Evolutionary conservation across 30 jellyfish, hydroid and myxozoan species (phyloP).

Genomic region (Pseudorhiza aurosa): DNA sequence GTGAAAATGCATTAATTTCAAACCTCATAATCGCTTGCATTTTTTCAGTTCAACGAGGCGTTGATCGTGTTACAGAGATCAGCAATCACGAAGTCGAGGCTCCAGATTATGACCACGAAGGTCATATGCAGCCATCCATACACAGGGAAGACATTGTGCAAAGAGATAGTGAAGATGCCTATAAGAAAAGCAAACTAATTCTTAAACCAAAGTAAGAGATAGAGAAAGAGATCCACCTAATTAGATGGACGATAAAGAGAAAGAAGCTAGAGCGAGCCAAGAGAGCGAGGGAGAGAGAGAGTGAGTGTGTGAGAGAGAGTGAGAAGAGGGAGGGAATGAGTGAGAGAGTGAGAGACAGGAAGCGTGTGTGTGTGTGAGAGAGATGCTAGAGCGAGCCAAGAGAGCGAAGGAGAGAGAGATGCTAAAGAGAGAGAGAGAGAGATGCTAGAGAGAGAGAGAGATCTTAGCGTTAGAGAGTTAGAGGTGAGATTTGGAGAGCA

Average conservation of each 20-base stretch:
- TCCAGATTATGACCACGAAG: conserved; percentile 90
- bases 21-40: no score
- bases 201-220: no score
- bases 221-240: no score
- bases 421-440: no score
- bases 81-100: conserved; percentile 91
- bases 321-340: neutral
- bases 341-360: neutral
- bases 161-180: conserved; percentile 59
- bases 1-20: no score
- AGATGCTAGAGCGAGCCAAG: no score
- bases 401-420: no score
- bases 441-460: no score
- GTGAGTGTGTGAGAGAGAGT: neutral
- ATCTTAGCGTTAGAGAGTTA: no score
- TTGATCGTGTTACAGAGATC: conserved; percentile 71
- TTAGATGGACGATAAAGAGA: no score
- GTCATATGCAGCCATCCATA: conserved; percentile 76
- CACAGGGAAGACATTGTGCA: conserved; percentile 79
- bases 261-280: neutral
- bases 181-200: neutral
- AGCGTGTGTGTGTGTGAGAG: neutral
- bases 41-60: conserved; percentile 75
- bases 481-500: no score
- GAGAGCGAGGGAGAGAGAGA: neutral